Evolutionary conservation across 2,113 vertebrate genomes (phyloP), one percentile per base, ranked within the genome.

Genomic region (Capreolus pygargus): DNA sequence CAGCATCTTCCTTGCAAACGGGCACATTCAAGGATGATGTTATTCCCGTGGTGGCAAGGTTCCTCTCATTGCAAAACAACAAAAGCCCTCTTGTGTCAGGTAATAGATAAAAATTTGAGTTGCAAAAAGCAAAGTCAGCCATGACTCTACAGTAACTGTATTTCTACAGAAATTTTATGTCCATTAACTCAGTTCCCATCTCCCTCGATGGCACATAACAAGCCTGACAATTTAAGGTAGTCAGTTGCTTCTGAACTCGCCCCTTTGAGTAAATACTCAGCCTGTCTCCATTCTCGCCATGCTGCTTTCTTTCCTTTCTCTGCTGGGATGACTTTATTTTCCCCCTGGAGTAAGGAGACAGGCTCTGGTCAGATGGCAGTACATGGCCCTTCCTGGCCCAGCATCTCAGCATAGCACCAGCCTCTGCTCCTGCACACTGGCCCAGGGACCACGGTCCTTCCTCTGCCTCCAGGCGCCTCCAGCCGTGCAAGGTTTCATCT

Each of bases 251-350:
- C n/a, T 54, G 12, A 91, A 43, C 57, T 70, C 86, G 52, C 5
- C 5, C 7, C 11, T 67, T 45, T 7, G 47, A 57, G 45, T 86
- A 55, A 23, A 17, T 36, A 9, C 16, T 74, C 7, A 36, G 45
- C 15, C 10, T 14, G 6, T 45, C 19, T 47, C 36, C 5, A 0
- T 52, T 89, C 14, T 36, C 64, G 15, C 13, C 25, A 16, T n/a
- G 17, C 5, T 83, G 27, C 11, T 76, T 89, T 61, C 17, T 81
- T 45, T 85, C 16, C 81, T 43, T 27, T 28, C 25, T 9, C 4
- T 0, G 0, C 12, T 0, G 7, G 57, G 17, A 52, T 36, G 50
- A 39, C 33, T 30, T n/a, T 28, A 7, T 23, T 45, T 43, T 50
- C 36, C 15, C 21, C 8, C 5, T 83, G 28, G 12, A 54, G 10